Conservation (phyloP, 2,888 invertebrate species). For the Rhorus exstirpatorius region DNA sequence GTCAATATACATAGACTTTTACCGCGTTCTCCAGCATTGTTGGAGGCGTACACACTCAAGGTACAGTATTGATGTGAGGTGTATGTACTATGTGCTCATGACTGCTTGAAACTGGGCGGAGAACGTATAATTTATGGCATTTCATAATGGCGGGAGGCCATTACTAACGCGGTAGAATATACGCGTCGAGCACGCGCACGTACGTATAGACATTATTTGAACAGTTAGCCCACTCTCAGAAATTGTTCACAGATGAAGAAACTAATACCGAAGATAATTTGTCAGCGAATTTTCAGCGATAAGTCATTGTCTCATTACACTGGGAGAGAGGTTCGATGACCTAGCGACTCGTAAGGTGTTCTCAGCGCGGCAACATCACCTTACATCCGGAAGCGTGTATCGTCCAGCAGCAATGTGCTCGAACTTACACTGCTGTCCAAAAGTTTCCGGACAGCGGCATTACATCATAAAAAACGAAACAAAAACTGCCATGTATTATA, state of each 20-base stretch:
- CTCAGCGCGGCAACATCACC: constrained; percentile 18
- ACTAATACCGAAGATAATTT: constrained; percentile 68
- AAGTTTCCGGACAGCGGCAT: too few relatives aligned
- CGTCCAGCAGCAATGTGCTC: background rate
- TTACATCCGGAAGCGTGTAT: constrained; percentile 15
- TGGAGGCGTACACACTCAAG: constrained; percentile 12
- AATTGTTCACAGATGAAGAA: constrained; percentile 62
- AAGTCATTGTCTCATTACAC: constrained; percentile 66
- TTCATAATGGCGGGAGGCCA: constrained; percentile 68
- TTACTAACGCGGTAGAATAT: constrained; percentile 58
- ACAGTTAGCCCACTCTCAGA: background rate
- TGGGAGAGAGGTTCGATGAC: constrained; percentile 1
- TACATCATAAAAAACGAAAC: too few relatives aligned
- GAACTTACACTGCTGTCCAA: too few relatives aligned
- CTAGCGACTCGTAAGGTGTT: constrained; percentile 1
- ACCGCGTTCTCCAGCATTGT: background rate
- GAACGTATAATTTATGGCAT: constrained; percentile 68
- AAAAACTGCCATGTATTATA: too few relatives aligned
- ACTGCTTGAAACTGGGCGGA: constrained; percentile 45
- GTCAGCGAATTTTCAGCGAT: constrained; percentile 57
- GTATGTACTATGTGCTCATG: constrained; percentile 5
- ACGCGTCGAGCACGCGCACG: constrained; percentile 11
- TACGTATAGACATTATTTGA: constrained; percentile 25
- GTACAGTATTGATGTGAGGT: background rate
- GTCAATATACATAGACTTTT: background rate